These are phyloP conservation scores for Alligator sinensis DNA, from an alignment of 2,113 vertebrate genomes.

Conservation along the genomic window DNA sequence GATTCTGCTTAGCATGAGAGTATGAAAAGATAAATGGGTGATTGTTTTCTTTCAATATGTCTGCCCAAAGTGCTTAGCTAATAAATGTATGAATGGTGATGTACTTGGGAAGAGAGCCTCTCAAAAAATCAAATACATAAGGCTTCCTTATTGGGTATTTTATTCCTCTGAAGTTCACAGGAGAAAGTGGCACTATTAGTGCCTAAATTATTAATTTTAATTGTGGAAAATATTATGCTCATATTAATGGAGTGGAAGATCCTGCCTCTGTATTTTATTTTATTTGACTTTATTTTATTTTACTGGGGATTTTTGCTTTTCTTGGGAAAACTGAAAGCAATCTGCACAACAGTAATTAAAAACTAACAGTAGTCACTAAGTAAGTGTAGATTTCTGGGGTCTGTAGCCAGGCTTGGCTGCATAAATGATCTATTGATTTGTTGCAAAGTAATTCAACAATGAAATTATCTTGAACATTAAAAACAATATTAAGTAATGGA, in stretches of 20 bases:
- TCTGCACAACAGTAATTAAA: conserved; percentile 62
- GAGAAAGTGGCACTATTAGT: neutral
- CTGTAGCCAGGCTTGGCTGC: conserved; percentile 29
- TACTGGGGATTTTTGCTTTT: neutral
- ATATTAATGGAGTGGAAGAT: neutral
- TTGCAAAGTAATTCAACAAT: conserved; percentile 48
- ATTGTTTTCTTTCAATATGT: conserved; percentile 2
- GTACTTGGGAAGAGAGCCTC: neutral
- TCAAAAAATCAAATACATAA: neutral
- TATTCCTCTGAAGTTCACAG: conserved; percentile 17
- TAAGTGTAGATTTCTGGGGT: conserved; percentile 26
- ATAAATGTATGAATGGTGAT: neutral
- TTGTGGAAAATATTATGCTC: conserved; percentile 1
- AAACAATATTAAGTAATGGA: conserved; percentile 52
- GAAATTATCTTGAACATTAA: conserved; percentile 70
- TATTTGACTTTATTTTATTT: too few species aligned
- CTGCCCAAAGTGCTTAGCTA: neutral
- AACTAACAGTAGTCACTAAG: conserved; percentile 31
- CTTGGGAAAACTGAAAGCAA: conserved; percentile 5
- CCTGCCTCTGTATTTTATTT: too few species aligned
- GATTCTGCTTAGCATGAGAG: neutral
- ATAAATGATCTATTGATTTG: conserved; percentile 56
- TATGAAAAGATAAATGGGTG: neutral
- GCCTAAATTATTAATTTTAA: conserved; percentile 27
- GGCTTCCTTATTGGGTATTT: neutral